Percentiles rank a stretch among this genome's conserved stretches.
These are phyloP conservation scores for Babyrousa celebensis DNA, from an alignment of 2,797 vertebrate genomes.

Conservation along the genomic window DNA sequence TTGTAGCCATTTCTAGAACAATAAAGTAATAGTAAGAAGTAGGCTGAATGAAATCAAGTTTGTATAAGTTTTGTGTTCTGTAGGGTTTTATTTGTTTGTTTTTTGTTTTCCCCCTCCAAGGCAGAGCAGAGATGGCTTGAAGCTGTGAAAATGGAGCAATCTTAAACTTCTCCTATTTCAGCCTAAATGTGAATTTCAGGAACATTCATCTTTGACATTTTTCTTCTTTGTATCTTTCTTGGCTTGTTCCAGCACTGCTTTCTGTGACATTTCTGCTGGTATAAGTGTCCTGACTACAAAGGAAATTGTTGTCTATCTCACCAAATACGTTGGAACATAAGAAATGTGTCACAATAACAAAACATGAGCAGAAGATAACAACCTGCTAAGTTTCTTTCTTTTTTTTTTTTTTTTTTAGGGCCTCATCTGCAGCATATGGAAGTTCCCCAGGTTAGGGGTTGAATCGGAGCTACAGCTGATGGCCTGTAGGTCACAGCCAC, in stretches of 20 bases:
- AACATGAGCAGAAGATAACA: constrained; percentile 30
- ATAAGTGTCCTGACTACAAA: neutral
- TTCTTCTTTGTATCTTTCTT: neutral
- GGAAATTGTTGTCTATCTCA: neutral
- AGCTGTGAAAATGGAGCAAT: constrained; percentile 8
- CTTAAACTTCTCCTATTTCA: neutral
- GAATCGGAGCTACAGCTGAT: too few species aligned
- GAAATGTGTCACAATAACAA: constrained; percentile 57
- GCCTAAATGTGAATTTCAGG: constrained; percentile 53
- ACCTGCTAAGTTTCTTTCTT: constrained; percentile 32
- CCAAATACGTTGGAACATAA: neutral
- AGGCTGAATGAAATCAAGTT: neutral
- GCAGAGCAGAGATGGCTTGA: constrained; percentile 14
- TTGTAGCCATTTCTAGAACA: constrained; percentile 58
- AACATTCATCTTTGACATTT: neutral
- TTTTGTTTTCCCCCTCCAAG: constrained; percentile 13
- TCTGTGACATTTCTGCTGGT: neutral
- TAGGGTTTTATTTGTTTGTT: neutral
- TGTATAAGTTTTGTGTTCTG: too few species aligned
- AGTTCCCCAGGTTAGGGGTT: too few species aligned
- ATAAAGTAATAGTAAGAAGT: constrained; percentile 47
- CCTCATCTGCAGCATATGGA: too few species aligned
- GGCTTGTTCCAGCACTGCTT: neutral
- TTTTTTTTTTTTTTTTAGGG: neutral
- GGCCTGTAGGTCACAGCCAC: too few species aligned